Percentiles rank a stretch among this genome's conserved stretches.
Conservation (phyloP, 1,140 invertebrate genomes). For the Musca domestica region DNA sequence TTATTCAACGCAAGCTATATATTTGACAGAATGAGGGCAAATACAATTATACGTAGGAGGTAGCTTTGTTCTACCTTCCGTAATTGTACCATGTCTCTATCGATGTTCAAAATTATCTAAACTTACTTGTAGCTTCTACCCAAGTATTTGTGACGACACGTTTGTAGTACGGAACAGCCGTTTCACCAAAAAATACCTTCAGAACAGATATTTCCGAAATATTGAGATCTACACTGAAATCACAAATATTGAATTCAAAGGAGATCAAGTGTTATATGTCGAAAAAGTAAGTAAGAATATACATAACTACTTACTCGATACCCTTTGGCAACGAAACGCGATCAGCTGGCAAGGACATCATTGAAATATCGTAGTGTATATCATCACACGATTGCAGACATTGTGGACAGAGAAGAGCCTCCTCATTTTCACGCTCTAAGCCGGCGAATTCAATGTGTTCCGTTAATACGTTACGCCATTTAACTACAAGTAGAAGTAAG, state of each 20-base stretch:
- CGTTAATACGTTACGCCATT: slow-evolving; percentile 51
- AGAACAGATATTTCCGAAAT: slow-evolving; percentile 15
- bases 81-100: too few relatives aligned
- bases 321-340: not conserved
- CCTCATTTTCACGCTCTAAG: slow-evolving; percentile 46
- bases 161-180: slow-evolving; percentile 20
- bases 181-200: slow-evolving; percentile 21
- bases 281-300: not conserved
- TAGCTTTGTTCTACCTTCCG: too few relatives aligned
- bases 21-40: too few relatives aligned
- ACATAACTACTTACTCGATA: slow-evolving; percentile 7
- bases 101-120: too few relatives aligned
- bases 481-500: slow-evolving; percentile 36
- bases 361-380: slow-evolving; percentile 24
- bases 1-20: too few relatives aligned
- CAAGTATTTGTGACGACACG: slow-evolving; percentile 25
- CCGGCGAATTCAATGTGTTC: slow-evolving; percentile 38
- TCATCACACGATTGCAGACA: slow-evolving; percentile 42
- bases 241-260: not conserved
- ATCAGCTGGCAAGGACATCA: slow-evolving; percentile 25
- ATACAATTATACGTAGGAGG: too few relatives aligned
- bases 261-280: not conserved
- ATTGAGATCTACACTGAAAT: not conserved
- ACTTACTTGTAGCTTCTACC: slow-evolving; percentile 27
- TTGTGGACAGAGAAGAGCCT: slow-evolving; percentile 47